Evolutionary conservation across 2,113 vertebrate genomes (phyloP), one percentile per base, ranked within the genome.

Genomic region (Thunnus maccoyii): DNA sequence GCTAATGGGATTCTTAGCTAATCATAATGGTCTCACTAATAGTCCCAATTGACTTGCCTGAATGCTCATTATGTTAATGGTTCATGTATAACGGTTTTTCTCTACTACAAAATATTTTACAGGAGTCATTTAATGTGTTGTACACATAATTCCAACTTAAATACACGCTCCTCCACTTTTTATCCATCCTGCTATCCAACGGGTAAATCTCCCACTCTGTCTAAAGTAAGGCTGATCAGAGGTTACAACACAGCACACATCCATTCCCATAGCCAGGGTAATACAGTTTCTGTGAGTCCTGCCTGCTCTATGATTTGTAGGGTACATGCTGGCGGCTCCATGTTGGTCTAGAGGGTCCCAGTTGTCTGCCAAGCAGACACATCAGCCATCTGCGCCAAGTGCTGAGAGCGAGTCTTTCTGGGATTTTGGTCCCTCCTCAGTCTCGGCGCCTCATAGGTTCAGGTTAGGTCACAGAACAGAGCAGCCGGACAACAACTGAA

Each of bases 11-110:
- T 87, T 79, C 86, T 84, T 88, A 78, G 70, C 65, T 91, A 80
- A 91, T 86, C 87, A 75, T 91, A 84, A 92, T 85, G 80, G 67
- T 75, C 82, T 72, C 47, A n/a, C 78, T 88, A 88, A 91, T 90
- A 82, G 87, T 86, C 88, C 83, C 85, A 77, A 72, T 82, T 85
- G 88, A 86, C 82, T 75, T 51, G 74, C 47, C 81, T 78, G 84
- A 84, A 86, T 83, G 83, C 78, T 88, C 87, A 78, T 92, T 93
- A 90, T 85, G 72, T 51, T 88, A 88, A 91, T 91, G 77, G 67
- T 50, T 86, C 81, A 82, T 82, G 80, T 82, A 67, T 71, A 84
- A 78, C 22, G 17, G 20, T 77, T 83, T 83, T 74, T 47, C 72
- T 83, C 66, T 61, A 41, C 4, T 25, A 22, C 22, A n/a, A 51